These are phyloP conservation scores for Sorex fumeus DNA, from an alignment of 2,113 vertebrate genomes.

Conservation along the genomic window DNA sequence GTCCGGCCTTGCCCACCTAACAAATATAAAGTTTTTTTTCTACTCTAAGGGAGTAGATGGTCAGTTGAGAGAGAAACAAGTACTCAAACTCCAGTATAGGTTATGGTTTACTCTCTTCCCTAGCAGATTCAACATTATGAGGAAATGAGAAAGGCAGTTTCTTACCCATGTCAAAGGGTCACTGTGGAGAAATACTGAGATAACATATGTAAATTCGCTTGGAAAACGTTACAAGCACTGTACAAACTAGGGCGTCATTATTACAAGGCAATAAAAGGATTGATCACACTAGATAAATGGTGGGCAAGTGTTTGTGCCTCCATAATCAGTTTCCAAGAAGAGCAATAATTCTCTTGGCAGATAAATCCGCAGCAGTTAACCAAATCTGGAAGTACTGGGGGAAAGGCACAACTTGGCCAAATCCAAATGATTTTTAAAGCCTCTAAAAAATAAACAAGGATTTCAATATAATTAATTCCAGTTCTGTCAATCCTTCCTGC, in stretches of 20 bases:
- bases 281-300: slow-evolving; percentile 64
- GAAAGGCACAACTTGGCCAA: slow-evolving; percentile 82
- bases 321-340: slow-evolving; percentile 70
- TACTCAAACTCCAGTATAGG: too few species aligned
- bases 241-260: slow-evolving; percentile 64
- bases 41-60: background rate
- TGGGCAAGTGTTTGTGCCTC: background rate
- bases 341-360: slow-evolving; percentile 70
- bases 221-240: slow-evolving; percentile 37
- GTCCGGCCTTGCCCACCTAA: background rate
- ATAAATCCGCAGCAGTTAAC: slow-evolving; percentile 79
- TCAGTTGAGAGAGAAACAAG: background rate
- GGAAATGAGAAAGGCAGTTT: background rate
- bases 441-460: slow-evolving; percentile 86
- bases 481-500: slow-evolving; percentile 84
- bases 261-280: slow-evolving; percentile 73
- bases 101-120: background rate
- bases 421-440: slow-evolving; percentile 85
- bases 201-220: slow-evolving; percentile 37
- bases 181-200: slow-evolving; percentile 30
- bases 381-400: slow-evolving; percentile 83
- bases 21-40: background rate
- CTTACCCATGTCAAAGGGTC: background rate
- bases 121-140: too few species aligned
- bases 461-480: slow-evolving; percentile 86